Conservation (phyloP, 2,797 vertebrate species). For the Lagorchestes hirsutus region DNA sequence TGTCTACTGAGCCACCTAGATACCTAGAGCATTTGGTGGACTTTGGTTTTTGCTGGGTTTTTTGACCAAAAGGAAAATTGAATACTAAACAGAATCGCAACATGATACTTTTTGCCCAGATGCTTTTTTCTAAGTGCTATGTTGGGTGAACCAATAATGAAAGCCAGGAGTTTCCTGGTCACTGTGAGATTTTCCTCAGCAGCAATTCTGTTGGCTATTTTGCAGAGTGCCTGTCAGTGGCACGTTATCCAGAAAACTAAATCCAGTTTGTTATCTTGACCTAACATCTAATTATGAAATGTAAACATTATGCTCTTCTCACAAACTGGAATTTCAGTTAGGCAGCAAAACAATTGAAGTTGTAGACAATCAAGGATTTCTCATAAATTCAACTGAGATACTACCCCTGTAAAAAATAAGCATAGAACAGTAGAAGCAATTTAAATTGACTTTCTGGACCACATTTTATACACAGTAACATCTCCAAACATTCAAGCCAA, state of each 20-base stretch:
- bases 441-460: neutral
- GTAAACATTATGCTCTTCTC: neutral
- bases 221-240: neutral
- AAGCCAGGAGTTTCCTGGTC: neutral
- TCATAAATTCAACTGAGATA: neutral
- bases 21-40: neutral
- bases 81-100: neutral
- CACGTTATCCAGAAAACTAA: rapidly evolving
- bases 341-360: neutral
- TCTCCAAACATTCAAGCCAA: neutral
- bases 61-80: neutral
- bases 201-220: neutral
- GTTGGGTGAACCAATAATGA: neutral
- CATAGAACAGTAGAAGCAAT: neutral
- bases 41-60: neutral
- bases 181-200: neutral
- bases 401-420: neutral
- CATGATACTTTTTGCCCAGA: constrained; percentile 55
- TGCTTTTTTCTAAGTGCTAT: constrained; percentile 53
- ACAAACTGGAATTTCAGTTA: neutral
- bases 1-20: neutral
- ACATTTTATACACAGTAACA: neutral
- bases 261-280: neutral
- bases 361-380: neutral
- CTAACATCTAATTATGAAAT: neutral